phyloP scores from a whole-genome alignment of 2,888 invertebrate genomes.

The Agrotis clavis region DNA sequence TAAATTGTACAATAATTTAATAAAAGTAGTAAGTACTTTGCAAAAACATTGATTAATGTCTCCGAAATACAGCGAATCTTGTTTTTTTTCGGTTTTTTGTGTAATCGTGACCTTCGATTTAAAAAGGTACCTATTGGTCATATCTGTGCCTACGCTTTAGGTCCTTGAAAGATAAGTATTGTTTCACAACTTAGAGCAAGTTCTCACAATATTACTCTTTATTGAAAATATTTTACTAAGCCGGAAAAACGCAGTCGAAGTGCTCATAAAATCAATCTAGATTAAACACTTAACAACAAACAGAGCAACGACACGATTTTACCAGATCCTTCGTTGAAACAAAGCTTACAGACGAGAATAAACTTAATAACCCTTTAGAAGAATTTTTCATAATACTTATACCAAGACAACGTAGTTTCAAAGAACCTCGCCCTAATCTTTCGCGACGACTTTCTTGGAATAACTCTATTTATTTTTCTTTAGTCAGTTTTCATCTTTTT shows the following conservation, averaged over 20 bases:
- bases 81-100: slow-evolving; percentile 12
- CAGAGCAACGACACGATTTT: slow-evolving; percentile 3
- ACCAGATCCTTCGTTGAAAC: slow-evolving; percentile 47
- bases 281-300: slow-evolving; percentile 11
- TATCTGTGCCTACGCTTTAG: slow-evolving; percentile 6
- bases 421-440: slow-evolving; percentile 38
- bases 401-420: slow-evolving; percentile 25
- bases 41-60: slow-evolving; percentile 12
- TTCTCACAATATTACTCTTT: slow-evolving; percentile 12
- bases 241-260: background rate
- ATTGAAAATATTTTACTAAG: slow-evolving; percentile 14
- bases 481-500: slow-evolving; percentile 40
- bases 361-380: slow-evolving; percentile 36
- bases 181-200: slow-evolving; percentile 34
- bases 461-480: slow-evolving; percentile 42
- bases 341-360: slow-evolving; percentile 33
- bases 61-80: slow-evolving; percentile 23
- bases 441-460: slow-evolving; percentile 38
- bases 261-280: slow-evolving; percentile 27
- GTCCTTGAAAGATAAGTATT: slow-evolving; percentile 29
- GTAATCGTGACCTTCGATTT: slow-evolving; percentile 22
- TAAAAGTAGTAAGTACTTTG: slow-evolving; percentile 25
- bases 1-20: slow-evolving; percentile 57
- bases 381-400: slow-evolving; percentile 23
- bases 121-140: slow-evolving; percentile 13